Evolutionary conservation across 1,140 invertebrate species (phyloP), one percentile per base, ranked within the genome.

Genomic region (Thaumatotibia leucotreta): DNA sequence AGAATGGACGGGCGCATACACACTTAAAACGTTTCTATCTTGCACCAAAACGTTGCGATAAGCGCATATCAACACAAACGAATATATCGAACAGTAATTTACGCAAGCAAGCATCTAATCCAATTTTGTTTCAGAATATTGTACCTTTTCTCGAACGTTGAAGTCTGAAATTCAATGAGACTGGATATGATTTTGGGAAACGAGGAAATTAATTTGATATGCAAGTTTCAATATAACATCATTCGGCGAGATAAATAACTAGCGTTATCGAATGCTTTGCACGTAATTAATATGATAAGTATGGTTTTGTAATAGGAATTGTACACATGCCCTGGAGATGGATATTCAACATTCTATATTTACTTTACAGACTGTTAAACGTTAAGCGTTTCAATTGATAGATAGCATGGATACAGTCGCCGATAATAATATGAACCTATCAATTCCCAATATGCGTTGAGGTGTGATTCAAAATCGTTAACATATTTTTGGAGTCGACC

Each of bases 1-100:
- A 65, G 61, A 49, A 61, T 29, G 52, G 5, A 67, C 69, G 61
- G 66, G 49, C 68, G 61, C 69, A 65, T 69, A 70, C 67, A 65
- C 62, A 45, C 39, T 45, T 45, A 6, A 0, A 20, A 45, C 39
- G 14, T 45, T 45, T 45, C 14, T 45, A 6, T 20, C 20, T 17
- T 45, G 17, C n/a, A 45, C 39, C 39, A 45, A 1, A 20, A 8
- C 17, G 17, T 17, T 20, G 39, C 39, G 39, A 45, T 45, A 45
- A 45, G 39, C 39, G 6, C 39, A 45, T 45, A 45, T 45, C 39
- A 45, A 45, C 39, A 20, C n/a, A 45, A 20, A 45, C 39, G 39
- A 45, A 20, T 45, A 45, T 45, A 20, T 45, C 39, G 17, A 45
- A 45, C 39, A 5, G 20, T 58, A 22, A 58, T n/a, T 27, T 58